Evolutionary conservation across 2,888 invertebrate genomes (phyloP).

Genomic region (Hyposoter dolosus): DNA sequence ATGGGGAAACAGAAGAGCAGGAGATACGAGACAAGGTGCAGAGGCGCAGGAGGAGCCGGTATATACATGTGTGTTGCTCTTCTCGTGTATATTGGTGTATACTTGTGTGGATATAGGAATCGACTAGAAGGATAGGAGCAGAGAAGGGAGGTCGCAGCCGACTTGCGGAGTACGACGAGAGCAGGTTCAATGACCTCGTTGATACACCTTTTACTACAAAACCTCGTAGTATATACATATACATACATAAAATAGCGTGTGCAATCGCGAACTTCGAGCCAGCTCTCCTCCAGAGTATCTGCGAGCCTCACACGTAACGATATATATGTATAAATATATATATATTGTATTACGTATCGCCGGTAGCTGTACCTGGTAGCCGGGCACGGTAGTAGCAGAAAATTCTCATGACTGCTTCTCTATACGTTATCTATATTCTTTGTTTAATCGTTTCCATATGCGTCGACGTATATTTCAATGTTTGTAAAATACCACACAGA

Average conservation of each 20-base stretch:
- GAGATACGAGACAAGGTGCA: slow-evolving; percentile 38
- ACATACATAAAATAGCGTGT: slow-evolving; percentile 11
- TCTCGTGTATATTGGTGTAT: not conserved
- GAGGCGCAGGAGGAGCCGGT: slow-evolving; percentile 22
- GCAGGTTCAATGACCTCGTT: slow-evolving; percentile 71
- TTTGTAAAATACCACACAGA: not conserved
- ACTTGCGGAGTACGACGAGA: slow-evolving; percentile 35
- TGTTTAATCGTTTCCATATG: not conserved
- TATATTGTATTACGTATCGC: slow-evolving; percentile 8
- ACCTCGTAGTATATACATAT: slow-evolving; percentile 48
- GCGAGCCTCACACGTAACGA: slow-evolving; percentile 23
- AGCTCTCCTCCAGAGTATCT: not conserved
- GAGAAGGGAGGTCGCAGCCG: slow-evolving; percentile 44
- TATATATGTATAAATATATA: not conserved
- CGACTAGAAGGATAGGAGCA: slow-evolving; percentile 5
- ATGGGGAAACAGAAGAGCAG: not conserved
- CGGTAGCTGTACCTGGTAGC: slow-evolving; percentile 30
- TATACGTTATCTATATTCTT: slow-evolving; percentile 11
- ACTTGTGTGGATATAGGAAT: not conserved
- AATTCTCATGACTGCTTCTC: slow-evolving; percentile 25
- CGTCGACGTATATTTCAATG: not conserved
- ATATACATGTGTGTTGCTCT: not conserved
- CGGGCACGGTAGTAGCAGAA: slow-evolving; percentile 33
- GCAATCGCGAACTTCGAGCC: slow-evolving; percentile 34
- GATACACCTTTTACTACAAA: slow-evolving; percentile 70